Conservation (phyloP, 2,888 invertebrate genomes). For the Brachyptera putata region DNA sequence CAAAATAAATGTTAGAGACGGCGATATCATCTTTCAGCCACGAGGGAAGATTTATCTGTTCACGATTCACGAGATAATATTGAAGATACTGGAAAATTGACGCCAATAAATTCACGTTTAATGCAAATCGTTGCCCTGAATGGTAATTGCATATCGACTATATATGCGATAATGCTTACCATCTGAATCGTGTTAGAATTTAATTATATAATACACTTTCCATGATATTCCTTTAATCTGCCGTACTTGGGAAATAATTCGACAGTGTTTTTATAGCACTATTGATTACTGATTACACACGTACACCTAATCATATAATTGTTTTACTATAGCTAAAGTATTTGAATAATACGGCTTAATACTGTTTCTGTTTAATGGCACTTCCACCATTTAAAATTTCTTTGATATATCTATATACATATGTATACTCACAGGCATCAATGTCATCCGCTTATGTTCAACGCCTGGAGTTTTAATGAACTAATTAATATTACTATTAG, state of each 20-base stretch:
- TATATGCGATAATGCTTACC: too few species aligned
- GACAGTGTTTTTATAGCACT: constrained; percentile 2
- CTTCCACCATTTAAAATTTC: too few species aligned
- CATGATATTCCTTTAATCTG: background rate
- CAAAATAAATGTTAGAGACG: background rate
- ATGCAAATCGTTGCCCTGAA: background rate
- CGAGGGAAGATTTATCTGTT: constrained; percentile 8
- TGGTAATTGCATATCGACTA: too few species aligned
- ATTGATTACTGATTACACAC: background rate
- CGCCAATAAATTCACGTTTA: background rate
- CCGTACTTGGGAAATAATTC: constrained; percentile 1
- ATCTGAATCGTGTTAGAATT: background rate
- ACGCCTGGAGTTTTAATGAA: too few species aligned
- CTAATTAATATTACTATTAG: constrained; percentile 3
- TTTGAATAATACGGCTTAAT: too few species aligned
- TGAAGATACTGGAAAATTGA: background rate
- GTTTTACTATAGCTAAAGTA: too few species aligned
- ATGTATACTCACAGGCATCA: too few species aligned
- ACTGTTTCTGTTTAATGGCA: too few species aligned
- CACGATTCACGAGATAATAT: constrained; percentile 3
- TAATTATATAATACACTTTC: constrained; percentile 4
- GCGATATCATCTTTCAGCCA: constrained; percentile 16
- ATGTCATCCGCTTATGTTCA: constrained; percentile 10
- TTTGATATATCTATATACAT: too few species aligned
- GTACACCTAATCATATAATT: too few species aligned